phyloP scores from a whole-genome alignment of 2,888 invertebrate species.

The Chromoteleia sp. region DNA sequence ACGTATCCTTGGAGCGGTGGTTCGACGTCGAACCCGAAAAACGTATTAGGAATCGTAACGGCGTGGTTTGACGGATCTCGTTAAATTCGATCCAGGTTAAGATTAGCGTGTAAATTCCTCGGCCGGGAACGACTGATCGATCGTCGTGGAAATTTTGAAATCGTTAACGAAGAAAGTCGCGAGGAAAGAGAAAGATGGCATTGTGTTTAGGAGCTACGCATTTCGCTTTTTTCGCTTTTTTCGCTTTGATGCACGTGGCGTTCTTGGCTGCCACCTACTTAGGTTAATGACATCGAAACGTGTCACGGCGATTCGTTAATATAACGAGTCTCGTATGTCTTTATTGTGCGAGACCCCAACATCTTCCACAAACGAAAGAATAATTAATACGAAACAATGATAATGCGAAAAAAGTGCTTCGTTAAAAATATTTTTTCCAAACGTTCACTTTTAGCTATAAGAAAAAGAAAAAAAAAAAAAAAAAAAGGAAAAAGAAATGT shows the following conservation, averaged over 20 bases:
- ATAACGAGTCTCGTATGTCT: constrained; percentile 75
- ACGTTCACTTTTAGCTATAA: not conserved
- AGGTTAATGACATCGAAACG: constrained; percentile 81
- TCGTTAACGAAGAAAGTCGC: not conserved
- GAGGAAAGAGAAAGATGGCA: constrained; percentile 47
- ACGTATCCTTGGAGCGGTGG: not conserved
- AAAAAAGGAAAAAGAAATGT: not conserved
- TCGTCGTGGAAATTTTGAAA: not conserved
- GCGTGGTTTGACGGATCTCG: no score
- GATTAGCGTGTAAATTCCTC: constrained; percentile 24
- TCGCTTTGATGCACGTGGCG: constrained; percentile 59
- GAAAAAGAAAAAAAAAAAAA: not conserved
- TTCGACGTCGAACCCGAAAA: no score
- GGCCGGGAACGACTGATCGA: constrained; percentile 5
- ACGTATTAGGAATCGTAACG: no score
- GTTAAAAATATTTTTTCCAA: constrained; percentile 7
- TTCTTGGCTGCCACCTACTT: constrained; percentile 69
- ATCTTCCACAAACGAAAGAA: constrained; percentile 46
- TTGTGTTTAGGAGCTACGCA: constrained; percentile 39
- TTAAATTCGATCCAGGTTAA: not conserved
- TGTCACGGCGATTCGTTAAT: constrained; percentile 82
- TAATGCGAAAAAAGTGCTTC: constrained; percentile 19
- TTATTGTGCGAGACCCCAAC: constrained; percentile 30
- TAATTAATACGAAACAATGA: constrained; percentile 51
- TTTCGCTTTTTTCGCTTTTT: constrained; percentile 50